These are phyloP conservation scores for Encarsia formosa DNA, from an alignment of 2,888 invertebrate species.

Conservation along the genomic window DNA sequence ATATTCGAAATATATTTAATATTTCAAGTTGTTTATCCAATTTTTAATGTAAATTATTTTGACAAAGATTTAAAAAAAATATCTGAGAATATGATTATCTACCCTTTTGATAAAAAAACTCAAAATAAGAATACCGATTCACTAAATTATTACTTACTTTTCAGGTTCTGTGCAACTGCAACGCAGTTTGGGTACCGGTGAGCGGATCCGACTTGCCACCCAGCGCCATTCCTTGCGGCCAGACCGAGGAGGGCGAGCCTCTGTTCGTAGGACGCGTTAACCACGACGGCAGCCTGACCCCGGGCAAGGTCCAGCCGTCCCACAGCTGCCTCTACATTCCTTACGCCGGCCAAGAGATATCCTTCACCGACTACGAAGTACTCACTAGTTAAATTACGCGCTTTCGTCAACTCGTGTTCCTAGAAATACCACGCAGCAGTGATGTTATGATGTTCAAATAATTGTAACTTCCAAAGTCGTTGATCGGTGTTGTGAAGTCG, in stretches of 20 bases:
- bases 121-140: too few relatives aligned
- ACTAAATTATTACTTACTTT: too few relatives aligned
- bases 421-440: not conserved
- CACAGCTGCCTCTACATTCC: constrained; percentile 81
- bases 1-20: too few relatives aligned
- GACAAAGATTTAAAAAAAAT: too few relatives aligned
- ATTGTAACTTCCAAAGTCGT: too few relatives aligned
- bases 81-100: too few relatives aligned
- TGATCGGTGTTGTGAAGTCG: too few relatives aligned
- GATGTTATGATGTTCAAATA: too few relatives aligned
- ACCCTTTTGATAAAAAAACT: too few relatives aligned
- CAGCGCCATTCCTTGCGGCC: constrained; percentile 68
- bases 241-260: constrained; percentile 74
- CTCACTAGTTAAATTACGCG: constrained; percentile 46
- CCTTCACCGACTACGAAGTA: constrained; percentile 78
- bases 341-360: constrained; percentile 74
- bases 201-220: constrained; percentile 65
- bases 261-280: constrained; percentile 72
- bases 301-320: constrained; percentile 80
- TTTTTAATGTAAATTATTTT: too few relatives aligned
- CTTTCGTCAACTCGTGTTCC: not conserved
- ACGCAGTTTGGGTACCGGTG: constrained; percentile 57
- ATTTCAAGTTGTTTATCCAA: too few relatives aligned
- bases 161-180: constrained; percentile 50
- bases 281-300: constrained; percentile 72